Conservation (phyloP, 1,140 invertebrate genomes). For the Neodiprion fabricii region DNA sequence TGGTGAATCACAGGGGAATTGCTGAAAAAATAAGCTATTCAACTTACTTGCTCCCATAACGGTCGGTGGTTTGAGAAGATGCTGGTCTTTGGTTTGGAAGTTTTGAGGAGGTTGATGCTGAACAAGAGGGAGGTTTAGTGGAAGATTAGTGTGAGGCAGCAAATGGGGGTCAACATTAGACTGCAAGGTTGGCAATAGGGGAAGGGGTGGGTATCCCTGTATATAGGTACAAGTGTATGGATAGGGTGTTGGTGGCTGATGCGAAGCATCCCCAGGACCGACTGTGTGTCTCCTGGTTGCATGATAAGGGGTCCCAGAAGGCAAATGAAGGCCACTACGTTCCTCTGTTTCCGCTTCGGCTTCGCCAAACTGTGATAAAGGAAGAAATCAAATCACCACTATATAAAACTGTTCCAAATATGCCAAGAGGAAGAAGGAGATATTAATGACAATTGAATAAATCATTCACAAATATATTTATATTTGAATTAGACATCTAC, state of each 20-base stretch:
- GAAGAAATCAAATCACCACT: constrained; percentile 32
- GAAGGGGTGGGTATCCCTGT: constrained; percentile 48
- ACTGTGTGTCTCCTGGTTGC: constrained; percentile 86
- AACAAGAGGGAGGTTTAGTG: constrained; percentile 76
- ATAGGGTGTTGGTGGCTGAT: constrained; percentile 66
- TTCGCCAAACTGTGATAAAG: constrained; percentile 68
- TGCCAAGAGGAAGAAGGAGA: constrained; percentile 37
- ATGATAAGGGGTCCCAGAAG: constrained; percentile 54
- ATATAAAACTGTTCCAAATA: constrained; percentile 41
- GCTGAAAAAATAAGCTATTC: constrained; percentile 8
- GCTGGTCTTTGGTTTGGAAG: constrained; percentile 91
- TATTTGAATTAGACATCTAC: not conserved
- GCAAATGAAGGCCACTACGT: constrained; percentile 49
- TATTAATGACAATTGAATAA: constrained; percentile 48
- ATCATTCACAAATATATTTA: constrained; percentile 49
- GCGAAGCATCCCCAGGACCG: constrained; percentile 86
- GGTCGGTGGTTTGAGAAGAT: constrained; percentile 89
- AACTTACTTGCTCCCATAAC: constrained; percentile 84
- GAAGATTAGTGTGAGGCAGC: constrained; percentile 71
- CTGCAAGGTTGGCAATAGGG: constrained; percentile 49
- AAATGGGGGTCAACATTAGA: constrained; percentile 55
- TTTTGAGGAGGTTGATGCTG: constrained; percentile 81
- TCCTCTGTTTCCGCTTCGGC: constrained; percentile 68
- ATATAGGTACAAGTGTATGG: constrained; percentile 50
- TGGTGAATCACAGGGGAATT: no score